phyloP scores from a whole-genome alignment of 2,888 invertebrate genomes.

The Diarsia brunnea region DNA sequence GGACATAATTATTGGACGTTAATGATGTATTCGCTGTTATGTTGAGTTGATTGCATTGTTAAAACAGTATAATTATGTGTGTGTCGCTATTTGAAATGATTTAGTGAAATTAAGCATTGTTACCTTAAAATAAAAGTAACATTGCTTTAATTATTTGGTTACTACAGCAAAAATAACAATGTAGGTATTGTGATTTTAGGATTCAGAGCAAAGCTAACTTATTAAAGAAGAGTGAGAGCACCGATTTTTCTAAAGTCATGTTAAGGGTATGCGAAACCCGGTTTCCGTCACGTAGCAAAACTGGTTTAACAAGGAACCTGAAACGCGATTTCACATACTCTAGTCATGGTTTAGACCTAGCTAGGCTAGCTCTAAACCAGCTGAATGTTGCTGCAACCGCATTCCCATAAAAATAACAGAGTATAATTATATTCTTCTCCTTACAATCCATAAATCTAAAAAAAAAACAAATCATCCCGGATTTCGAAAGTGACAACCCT shows the following conservation, averaged over 20 bases:
- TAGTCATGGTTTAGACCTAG: too few relatives aligned
- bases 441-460: neutral
- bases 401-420: neutral
- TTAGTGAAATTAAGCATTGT: neutral
- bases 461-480: neutral
- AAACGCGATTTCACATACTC: too few relatives aligned
- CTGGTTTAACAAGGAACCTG: too few relatives aligned
- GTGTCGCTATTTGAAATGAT: neutral
- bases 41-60: conserved; percentile 2
- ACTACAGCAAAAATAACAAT: neutral
- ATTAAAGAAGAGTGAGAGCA: neutral
- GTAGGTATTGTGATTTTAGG: neutral
- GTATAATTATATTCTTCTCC: neutral
- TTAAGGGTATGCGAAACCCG: too few relatives aligned
- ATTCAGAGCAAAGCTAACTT: neutral
- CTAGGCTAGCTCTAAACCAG: too few relatives aligned
- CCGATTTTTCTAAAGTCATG: neutral
- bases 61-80: neutral
- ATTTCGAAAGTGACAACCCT: conserved; percentile 40
- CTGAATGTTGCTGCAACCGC: too few relatives aligned
- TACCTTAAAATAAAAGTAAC: too few relatives aligned
- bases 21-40: neutral
- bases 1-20: neutral
- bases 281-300: too few relatives aligned
- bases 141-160: neutral